These are phyloP conservation scores for Rosalia funebris DNA, from an alignment of 2,888 invertebrate genomes.

Conservation along the genomic window DNA sequence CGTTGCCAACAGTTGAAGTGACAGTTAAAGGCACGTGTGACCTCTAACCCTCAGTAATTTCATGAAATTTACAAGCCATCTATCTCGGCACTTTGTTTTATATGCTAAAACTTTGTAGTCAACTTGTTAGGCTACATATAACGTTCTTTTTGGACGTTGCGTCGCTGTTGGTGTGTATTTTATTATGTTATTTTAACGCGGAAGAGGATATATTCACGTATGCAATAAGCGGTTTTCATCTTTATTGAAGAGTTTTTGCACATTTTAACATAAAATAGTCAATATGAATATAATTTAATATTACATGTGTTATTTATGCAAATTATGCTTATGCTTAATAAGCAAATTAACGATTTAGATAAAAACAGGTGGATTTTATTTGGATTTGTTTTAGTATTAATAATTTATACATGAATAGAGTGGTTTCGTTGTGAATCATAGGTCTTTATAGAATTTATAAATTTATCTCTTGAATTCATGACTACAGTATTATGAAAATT, in stretches of 20 bases:
- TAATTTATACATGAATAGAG: too few species aligned
- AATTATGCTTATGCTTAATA: too few species aligned
- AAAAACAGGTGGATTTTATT: too few species aligned
- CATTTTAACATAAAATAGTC: neutral
- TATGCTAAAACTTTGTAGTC: neutral
- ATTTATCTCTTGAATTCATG: too few species aligned
- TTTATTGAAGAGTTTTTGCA: neutral
- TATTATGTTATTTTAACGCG: neutral
- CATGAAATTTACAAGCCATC: neutral
- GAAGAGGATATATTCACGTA: neutral
- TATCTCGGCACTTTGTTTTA: neutral
- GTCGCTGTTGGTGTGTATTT: too few species aligned
- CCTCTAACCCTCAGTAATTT: conserved; percentile 8
- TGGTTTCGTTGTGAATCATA: too few species aligned
- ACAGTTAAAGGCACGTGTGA: conserved; percentile 18
- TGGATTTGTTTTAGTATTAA: too few species aligned
- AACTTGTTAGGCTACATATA: conserved; percentile 1
- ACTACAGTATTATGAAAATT: too few species aligned
- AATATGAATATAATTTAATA: too few species aligned
- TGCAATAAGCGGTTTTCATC: neutral
- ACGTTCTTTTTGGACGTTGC: neutral
- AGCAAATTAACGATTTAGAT: too few species aligned
- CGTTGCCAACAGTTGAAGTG: conserved; percentile 12
- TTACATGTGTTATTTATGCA: too few species aligned
- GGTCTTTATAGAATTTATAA: too few species aligned